Percentiles rank a stretch among this genome's conserved stretches.
These are phyloP conservation scores for Orycteropus afer DNA, from an alignment of 2,113 vertebrate genomes.

Conservation along the genomic window DNA sequence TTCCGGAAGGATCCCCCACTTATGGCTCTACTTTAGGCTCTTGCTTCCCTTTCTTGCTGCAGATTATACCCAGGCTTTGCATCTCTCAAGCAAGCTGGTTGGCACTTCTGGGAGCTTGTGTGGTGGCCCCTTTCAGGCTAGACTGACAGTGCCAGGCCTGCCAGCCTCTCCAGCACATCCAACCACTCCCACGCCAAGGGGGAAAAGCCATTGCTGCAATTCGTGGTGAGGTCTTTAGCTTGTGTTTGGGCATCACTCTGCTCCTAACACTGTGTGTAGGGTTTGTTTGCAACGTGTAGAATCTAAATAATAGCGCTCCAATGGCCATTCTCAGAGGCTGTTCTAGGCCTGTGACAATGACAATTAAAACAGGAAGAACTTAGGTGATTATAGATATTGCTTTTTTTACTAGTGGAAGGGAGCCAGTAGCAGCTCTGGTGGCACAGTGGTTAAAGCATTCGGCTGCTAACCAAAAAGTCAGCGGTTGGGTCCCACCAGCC, in stretches of 20 bases:
- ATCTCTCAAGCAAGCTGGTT: slow-evolving; percentile 31
- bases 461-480: too few relatives aligned
- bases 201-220: neutral
- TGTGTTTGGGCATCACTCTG: neutral
- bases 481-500: too few relatives aligned
- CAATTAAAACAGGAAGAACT: slow-evolving; percentile 68
- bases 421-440: too few relatives aligned
- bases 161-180: neutral
- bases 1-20: neutral
- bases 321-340: slow-evolving; percentile 20
- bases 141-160: neutral
- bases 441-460: slow-evolving; percentile 62
- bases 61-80: slow-evolving; percentile 4
- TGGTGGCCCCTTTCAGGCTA: neutral
- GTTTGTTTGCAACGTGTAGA: slow-evolving; percentile 17
- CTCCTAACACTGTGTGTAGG: neutral
- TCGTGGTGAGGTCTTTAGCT: neutral
- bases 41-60: neutral
- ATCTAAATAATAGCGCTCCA: neutral
- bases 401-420: too few relatives aligned
- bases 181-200: neutral
- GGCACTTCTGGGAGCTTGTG: slow-evolving; percentile 11
- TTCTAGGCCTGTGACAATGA: slow-evolving; percentile 77
- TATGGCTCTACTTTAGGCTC: neutral
- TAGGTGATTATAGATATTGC: slow-evolving; percentile 63